Conservation (phyloP, 2,797 vertebrate species). For the Anabas testudineus region DNA sequence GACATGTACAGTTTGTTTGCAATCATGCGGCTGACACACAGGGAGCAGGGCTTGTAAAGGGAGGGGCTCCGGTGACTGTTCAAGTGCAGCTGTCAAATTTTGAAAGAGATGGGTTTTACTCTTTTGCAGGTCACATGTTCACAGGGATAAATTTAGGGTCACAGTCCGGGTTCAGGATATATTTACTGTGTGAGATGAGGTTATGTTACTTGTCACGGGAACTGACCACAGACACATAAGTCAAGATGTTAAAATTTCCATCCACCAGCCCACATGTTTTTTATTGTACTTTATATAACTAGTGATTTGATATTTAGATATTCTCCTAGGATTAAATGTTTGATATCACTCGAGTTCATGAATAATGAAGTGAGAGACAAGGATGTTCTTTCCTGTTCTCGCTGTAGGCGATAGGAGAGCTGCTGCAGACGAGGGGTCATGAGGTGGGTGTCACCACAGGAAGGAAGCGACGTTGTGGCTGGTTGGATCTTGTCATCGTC, state of each 20-base stretch:
- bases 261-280: conserved; percentile 15
- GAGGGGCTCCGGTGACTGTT: conserved; percentile 39
- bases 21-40: conserved; percentile 57
- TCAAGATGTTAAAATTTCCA: conserved; percentile 54
- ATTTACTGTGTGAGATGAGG: conserved; percentile 64
- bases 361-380: conserved; percentile 10
- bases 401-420: conserved; percentile 89
- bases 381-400: conserved; percentile 22
- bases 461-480: conserved; percentile 97
- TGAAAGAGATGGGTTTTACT: conserved; percentile 67
- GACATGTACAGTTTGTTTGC: conserved; percentile 47
- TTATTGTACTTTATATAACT: conserved; percentile 43
- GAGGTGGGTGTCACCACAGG: conserved; percentile 98
- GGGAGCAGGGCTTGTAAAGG: conserved; percentile 7
- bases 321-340: background rate
- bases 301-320: background rate
- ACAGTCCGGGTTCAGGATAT: conserved; percentile 74
- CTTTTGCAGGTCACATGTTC: conserved; percentile 77
- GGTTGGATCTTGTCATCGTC: conserved; percentile 97
- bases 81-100: conserved; percentile 78
- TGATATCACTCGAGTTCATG: background rate
- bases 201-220: conserved; percentile 74
- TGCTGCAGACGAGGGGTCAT: conserved; percentile 94
- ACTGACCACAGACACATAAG: conserved; percentile 44
- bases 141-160: conserved; percentile 82